These are phyloP conservation scores for Bergia puertoricense DNA, from an alignment of 92 coral and sea anemone genomes.

Conservation along the genomic window DNA sequence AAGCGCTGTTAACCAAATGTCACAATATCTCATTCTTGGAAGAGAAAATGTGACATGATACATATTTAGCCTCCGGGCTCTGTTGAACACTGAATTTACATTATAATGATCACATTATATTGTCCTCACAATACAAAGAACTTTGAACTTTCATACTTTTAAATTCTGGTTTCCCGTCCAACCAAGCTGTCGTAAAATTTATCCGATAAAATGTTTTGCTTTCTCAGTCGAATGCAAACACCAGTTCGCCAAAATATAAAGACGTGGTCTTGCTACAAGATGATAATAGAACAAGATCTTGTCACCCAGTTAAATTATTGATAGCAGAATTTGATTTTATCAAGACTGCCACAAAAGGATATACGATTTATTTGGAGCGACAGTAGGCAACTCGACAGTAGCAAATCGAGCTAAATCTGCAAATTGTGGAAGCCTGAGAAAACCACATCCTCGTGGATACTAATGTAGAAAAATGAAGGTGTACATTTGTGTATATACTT, in stretches of 20 bases:
- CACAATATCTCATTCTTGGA: neutral
- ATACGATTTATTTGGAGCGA: conserved; percentile 10
- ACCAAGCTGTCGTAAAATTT: neutral
- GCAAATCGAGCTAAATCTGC: neutral
- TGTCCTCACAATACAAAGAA: conserved; percentile 20
- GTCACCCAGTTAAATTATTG: conserved; percentile 40
- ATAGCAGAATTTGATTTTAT: conserved; percentile 38
- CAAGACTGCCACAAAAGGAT: conserved; percentile 25
- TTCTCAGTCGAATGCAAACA: conserved; percentile 7
- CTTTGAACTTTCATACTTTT: neutral
- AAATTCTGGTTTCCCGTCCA: neutral
- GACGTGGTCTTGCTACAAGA: conserved; percentile 37
- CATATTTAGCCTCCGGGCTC: conserved; percentile 14
- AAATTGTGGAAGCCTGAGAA: neutral
- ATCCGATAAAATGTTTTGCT: neutral
- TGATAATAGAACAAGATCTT: conserved; percentile 28
- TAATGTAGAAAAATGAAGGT: neutral
- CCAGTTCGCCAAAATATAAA: conserved; percentile 25
- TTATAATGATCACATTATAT: conserved; percentile 8
- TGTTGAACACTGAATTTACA: neutral
- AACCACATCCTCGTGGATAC: neutral
- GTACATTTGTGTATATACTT: conserved; percentile 59
- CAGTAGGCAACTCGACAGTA: neutral
- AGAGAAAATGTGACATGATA: neutral
- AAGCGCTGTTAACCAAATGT: neutral